Base-by-base conservation (phyloP, 2,888 invertebrate species). In the Deilephila elpenor region DNA sequence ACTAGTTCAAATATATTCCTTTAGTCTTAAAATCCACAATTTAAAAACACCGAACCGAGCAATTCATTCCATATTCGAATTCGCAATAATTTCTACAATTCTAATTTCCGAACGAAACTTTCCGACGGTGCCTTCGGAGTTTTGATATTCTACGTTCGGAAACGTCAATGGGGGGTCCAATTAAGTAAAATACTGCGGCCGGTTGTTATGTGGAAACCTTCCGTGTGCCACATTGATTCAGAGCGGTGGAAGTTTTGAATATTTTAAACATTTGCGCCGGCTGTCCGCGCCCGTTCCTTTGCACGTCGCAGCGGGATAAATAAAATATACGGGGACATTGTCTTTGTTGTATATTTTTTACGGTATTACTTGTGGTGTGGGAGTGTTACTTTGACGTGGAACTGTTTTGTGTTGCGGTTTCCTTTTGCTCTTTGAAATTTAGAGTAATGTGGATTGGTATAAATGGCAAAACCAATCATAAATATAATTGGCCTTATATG, bases 211-310 rank as follows among this genome's bases (percentile, higher is more conserved):
- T 67, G 44, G 44, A 67, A 14, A 51, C 44, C 67, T 25, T 83
- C 83, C 84, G 78, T 81, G 80, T 74, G 78, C 81, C 80, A 79
- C 87, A 89, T 90, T 89, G 90, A 90, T 89, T 88, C 89, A 87
- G 82, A 85, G 82, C 81, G 87, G 88, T 83, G 78, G 81, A 78
- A 80, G 75, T 80, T 82, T 78, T 90, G 83, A 90, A 90, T 90
- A 89, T 86, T 90, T 89, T 85, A 88, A 81, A 67, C 44, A 67
- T 25, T 67, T 51, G 20, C 25, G 67, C 67, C 51, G 44, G 82
- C 82, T 78, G 82, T 83, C 88, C 82, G 78, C 77, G 79, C 81
- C 75, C 78, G 79, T 83, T 82, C 82, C 84, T 83, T 84, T 77
- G 83, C 82, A 82, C 83, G 81, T 80, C 78, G 79, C 81, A 75